phyloP scores from a whole-genome alignment of 2,797 vertebrate genomes.

The Mormyrops boulengeri region DNA sequence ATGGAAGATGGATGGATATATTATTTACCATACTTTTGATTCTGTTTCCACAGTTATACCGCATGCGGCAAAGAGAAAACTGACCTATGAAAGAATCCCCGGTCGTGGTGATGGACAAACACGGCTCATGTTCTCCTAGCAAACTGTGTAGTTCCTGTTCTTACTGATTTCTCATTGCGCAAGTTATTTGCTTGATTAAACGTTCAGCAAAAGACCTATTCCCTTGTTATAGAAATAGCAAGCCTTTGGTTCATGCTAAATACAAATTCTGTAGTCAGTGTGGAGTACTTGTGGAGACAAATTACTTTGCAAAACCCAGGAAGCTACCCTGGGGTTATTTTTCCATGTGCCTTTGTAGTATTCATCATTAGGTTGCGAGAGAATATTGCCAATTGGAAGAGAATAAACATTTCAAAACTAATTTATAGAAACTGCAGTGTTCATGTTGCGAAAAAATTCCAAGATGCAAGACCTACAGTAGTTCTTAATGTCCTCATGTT shows the following conservation, averaged over 20 bases:
- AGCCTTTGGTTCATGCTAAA: not conserved
- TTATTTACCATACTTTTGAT: slow-evolving; percentile 35
- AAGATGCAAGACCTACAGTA: not conserved
- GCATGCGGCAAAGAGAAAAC: slow-evolving; percentile 64
- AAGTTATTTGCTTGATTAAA: not conserved
- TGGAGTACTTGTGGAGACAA: not conserved
- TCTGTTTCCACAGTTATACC: slow-evolving; percentile 44
- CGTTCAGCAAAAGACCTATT: not conserved
- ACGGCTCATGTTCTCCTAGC: slow-evolving; percentile 76
- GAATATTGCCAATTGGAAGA: not conserved
- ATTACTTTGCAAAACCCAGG: not conserved
- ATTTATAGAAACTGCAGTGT: not conserved
- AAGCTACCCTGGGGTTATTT: not conserved
- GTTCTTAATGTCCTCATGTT: not conserved
- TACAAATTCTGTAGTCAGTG: not conserved
- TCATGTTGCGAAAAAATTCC: not conserved
- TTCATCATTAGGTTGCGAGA: not conserved
- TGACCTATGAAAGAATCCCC: slow-evolving; percentile 79
- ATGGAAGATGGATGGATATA: not conserved
- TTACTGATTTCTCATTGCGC: not conserved
- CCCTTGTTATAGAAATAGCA: not conserved
- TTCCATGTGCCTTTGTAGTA: not conserved
- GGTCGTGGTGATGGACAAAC: slow-evolving; percentile 86
- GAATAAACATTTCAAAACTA: not conserved
- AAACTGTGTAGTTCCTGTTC: not conserved